A percentile compares a stretch with the other conserved stretches of the same genome.
phyloP scores from a whole-genome alignment of 2,797 vertebrate genomes.

The Alauda arvensis region DNA sequence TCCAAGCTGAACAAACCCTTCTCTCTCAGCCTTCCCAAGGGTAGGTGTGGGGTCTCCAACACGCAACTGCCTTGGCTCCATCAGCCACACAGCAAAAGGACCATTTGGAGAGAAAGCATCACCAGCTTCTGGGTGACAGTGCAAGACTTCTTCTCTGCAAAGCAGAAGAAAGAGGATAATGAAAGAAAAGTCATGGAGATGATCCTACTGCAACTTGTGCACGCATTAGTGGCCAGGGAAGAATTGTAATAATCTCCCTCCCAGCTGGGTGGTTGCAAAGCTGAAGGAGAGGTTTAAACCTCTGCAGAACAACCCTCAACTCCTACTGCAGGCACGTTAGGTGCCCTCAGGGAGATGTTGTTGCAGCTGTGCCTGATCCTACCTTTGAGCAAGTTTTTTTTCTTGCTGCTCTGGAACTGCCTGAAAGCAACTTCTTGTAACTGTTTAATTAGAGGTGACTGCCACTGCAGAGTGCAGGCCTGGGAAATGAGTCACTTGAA shows the following conservation, averaged over 20 bases:
- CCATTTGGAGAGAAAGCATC: neutral
- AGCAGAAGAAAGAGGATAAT: neutral
- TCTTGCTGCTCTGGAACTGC: constrained; percentile 17
- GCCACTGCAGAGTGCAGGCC: neutral
- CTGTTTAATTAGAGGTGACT: neutral
- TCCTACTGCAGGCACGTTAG: neutral
- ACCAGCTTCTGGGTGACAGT: neutral
- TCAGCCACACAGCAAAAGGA: no score
- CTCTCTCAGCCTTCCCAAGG: neutral
- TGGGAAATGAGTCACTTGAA: neutral
- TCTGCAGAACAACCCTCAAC: neutral
- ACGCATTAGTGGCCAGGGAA: neutral
- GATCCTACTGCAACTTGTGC: neutral
- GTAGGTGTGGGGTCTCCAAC: accelerated
- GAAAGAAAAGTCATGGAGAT: neutral
- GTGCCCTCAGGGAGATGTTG: neutral
- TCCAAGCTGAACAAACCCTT: neutral
- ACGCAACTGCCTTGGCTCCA: neutral
- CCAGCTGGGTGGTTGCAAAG: accelerated
- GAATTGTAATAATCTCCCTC: neutral
- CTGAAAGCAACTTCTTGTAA: constrained; percentile 7
- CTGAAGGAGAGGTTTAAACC: neutral
- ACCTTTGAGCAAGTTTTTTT: neutral
- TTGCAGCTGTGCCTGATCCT: constrained; percentile 1
- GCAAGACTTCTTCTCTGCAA: neutral